Base-by-base conservation (phyloP, 1,140 invertebrate genomes). In the Ctenoplectra terminalis region DNA sequence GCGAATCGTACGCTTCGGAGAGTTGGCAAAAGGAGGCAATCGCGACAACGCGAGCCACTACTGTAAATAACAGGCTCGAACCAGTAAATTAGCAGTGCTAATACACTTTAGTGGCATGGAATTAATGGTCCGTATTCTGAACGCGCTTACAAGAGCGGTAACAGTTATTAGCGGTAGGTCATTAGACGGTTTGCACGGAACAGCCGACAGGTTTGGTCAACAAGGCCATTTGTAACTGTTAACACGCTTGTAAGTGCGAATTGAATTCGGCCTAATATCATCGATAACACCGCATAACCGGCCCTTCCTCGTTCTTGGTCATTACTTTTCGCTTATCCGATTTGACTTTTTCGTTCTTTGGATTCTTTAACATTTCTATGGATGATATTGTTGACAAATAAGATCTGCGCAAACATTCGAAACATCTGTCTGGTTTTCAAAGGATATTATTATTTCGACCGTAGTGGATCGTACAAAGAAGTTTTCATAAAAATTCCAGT, bases 121-220 rank as follows among this genome's bases (percentile, higher is more conserved):
- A 86, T 86, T 86, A 86, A 86, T 86, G 85, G 84, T 85, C 80
- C 85, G 85, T 86, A 86, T 85, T 86, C 80, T 86, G 85, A 86
- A 86, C 84, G 85, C 74, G 85, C 85, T 86, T 86, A 86, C 85
- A 86, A 86, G 85, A 86, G 85, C 85, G 81, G 85, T 86, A 86
- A 81, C 84, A 86, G 85, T 86, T 86, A 86, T 86, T 86, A 86
- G 85, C 80, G 85, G 84, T 67, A 72, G 85, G 84, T 86, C 85
- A 86, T 86, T 86, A 86, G 85, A 86, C 84, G 85, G 84, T 86
- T 86, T 86, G 85, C 84, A 85, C 75, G 84, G 80, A 86, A 86
- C 84, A 81, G 85, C 84, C 84, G 85, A 86, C 85, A 86, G 85
- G 85, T 83, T 86, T 81, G 85, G 54, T 86, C 84, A 86, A 86